Base-by-base conservation (phyloP, 2,888 invertebrate genomes). In the Agapostemon virescens region DNA sequence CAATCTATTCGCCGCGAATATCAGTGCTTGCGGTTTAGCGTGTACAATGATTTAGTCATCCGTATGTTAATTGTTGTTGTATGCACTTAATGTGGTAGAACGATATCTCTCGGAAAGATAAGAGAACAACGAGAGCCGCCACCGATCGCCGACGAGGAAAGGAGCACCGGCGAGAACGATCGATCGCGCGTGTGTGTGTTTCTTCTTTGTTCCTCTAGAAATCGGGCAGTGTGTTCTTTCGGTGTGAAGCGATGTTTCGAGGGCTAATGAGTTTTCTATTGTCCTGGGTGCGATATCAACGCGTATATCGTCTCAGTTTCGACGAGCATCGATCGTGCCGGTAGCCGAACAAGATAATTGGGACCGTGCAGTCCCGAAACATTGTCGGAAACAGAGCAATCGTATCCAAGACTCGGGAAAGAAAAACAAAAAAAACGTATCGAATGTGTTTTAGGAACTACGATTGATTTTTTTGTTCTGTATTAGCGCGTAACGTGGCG, bases 41-140 rank as follows among this genome's bases (percentile, higher is more conserved):
- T 80, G 77, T 85, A 82, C 67, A 84, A 79, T 86, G 80, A 84
- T 86, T 85, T 86, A 84, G 76, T 84, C 84, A 86, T 82, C 55
- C 63, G 69, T 81, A 81, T 74, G 68, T 84, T 85, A 71, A 73
- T 81, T 81, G 77, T 84, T 80, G 75, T 76, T 78, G 79, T 84
- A 72, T 77, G 70, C 79, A 81, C 70, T 76, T 77, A 66, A 76
- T 71, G 66, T 76, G 63, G 38, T 84, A 69, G 70, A 70, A 58
- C 63, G 70, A 66, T 84, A 79, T 66, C 80, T 68, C 58, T 74
- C 74, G 63, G 42, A 30, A 58, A 23, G 15, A 23, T 11, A 13
- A 20, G 17, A 3, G 33, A 20, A 33, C 0, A 20, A 40, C 26
- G 26, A 55, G 49, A 40, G 68, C 69, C 71, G 45, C 80, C 71